These are phyloP conservation scores for Tortrix viridana DNA, from an alignment of 2,888 invertebrate genomes.

Conservation along the genomic window DNA sequence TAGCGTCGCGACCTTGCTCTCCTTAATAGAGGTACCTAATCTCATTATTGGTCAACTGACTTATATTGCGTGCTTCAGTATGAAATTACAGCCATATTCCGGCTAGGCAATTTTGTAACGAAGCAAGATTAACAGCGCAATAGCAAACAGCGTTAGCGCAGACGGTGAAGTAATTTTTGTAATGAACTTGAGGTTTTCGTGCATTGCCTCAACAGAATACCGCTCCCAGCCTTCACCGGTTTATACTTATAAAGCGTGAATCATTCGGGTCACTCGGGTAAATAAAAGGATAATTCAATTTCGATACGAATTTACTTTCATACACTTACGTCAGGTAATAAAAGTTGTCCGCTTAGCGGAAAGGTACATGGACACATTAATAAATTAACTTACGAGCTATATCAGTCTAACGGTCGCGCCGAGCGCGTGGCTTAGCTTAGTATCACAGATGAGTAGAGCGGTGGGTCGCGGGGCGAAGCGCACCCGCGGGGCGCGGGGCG, in stretches of 20 bases:
- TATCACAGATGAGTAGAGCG: slow-evolving; percentile 84
- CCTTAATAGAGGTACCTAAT: slow-evolving; percentile 9
- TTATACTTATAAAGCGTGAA: background rate
- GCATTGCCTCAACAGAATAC: slow-evolving; percentile 2
- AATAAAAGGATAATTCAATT: slow-evolving; percentile 61
- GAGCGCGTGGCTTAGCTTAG: slow-evolving; percentile 80
- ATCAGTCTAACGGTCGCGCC: slow-evolving; percentile 83
- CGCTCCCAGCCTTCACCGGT: slow-evolving; percentile 6
- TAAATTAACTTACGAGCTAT: slow-evolving; percentile 80
- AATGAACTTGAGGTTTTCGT: slow-evolving; percentile 17
- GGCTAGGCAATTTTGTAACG: slow-evolving; percentile 9
- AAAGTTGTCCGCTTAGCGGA: slow-evolving; percentile 80
- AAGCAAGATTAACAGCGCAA: slow-evolving; percentile 7
- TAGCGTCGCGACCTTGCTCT: background rate
- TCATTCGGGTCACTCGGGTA: slow-evolving; percentile 46
- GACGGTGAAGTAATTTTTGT: slow-evolving; percentile 12
- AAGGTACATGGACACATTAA: slow-evolving; percentile 81
- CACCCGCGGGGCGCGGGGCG: slow-evolving; percentile 53
- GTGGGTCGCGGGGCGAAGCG: slow-evolving; percentile 77
- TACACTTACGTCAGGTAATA: slow-evolving; percentile 77
- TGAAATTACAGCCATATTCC: slow-evolving; percentile 15
- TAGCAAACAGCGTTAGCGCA: slow-evolving; percentile 6
- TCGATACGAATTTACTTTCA: slow-evolving; percentile 68
- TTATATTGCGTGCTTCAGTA: slow-evolving; percentile 10
- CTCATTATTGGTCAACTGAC: slow-evolving; percentile 11